Base-by-base conservation (phyloP, 2,888 invertebrate species). In the Steinernema carpocapsae region DNA sequence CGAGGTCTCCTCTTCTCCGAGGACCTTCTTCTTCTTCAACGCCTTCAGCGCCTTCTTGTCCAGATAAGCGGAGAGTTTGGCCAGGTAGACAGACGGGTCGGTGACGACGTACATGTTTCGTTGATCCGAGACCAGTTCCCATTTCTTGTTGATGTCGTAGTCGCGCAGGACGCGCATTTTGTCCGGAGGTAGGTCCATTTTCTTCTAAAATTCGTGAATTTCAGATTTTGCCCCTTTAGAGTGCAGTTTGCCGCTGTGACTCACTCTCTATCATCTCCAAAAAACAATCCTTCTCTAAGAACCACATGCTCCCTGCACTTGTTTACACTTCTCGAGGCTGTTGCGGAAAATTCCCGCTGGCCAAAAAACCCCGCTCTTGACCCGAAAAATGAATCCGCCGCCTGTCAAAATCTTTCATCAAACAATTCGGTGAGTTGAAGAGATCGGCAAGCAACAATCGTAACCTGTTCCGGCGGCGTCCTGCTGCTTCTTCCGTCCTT, bases 41-140 rank as follows among this genome's bases (percentile, higher is more conserved):
- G 78, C 78, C 74, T 79, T 79, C 6, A 71, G 43, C 12, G 80
- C 37, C 89, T 94, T 95, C 2, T 97, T 97, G 72, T 86, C 85
- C 88, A 97, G 91, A 90, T 96, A 97, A 7, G 95, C 95, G 85
- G 93, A 91, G 85, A 99, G 91, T 89, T 96, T 97, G 89, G 93
- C 93, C 88, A 99, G 92, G 91, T 99, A 99, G 89, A 94, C 94
- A 74, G 94, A 92, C 71, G 99, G 97, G 71, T 96, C 94, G 89
- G 97, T 95, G 90, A 97, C 96, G n/a, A 95, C 96, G 88, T 94
- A 94, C 84, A 97, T 95, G 92, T 94, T 93, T 91, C 46, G 14
- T 92, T 94, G 96, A 92, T 99, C 97, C 91, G 96, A 96, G 90
- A 99, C 95, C 89, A 99, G 93, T 90, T 99, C 97, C 97, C 97